A percentile compares a stretch with the other conserved stretches of the same genome.
These are phyloP conservation scores for Rana temporaria DNA, from an alignment of 2,113 vertebrate species.

Conservation along the genomic window DNA sequence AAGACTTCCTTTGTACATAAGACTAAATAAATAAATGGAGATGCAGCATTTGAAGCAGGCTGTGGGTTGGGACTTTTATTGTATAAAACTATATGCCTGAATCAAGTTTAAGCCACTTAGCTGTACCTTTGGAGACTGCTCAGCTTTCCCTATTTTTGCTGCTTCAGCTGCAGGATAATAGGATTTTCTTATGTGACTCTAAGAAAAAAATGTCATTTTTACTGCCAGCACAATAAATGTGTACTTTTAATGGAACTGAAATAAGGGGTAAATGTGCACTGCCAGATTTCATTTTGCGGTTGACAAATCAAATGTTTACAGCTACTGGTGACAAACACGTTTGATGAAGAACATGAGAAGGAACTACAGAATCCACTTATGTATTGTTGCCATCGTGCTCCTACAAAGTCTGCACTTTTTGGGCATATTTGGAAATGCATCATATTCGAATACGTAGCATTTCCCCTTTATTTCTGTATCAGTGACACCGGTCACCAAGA, in stretches of 20 bases:
- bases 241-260: slow-evolving; percentile 38
- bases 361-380: slow-evolving; percentile 5
- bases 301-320: slow-evolving; percentile 16
- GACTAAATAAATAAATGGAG: neutral
- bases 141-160: slow-evolving; percentile 11
- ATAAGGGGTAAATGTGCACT: slow-evolving; percentile 31
- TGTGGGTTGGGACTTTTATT: neutral
- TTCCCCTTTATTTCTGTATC: no score
- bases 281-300: slow-evolving; percentile 13
- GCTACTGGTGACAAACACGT: neutral
- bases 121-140: slow-evolving; percentile 24
- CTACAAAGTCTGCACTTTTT: no score
- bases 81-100: slow-evolving; percentile 15
- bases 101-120: slow-evolving; percentile 17
- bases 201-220: slow-evolving; percentile 46
- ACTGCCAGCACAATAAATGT: slow-evolving; percentile 29
- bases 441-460: no score
- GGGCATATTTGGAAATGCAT: no score
- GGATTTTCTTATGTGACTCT: slow-evolving; percentile 42
- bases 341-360: neutral
- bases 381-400: no score
- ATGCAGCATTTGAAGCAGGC: neutral
- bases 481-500: no score
- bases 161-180: slow-evolving; percentile 52
- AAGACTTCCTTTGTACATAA: neutral